Evolutionary conservation across 1,140 invertebrate genomes (phyloP), one percentile per base, ranked within the genome.

Genomic region (Penaeus indicus): DNA sequence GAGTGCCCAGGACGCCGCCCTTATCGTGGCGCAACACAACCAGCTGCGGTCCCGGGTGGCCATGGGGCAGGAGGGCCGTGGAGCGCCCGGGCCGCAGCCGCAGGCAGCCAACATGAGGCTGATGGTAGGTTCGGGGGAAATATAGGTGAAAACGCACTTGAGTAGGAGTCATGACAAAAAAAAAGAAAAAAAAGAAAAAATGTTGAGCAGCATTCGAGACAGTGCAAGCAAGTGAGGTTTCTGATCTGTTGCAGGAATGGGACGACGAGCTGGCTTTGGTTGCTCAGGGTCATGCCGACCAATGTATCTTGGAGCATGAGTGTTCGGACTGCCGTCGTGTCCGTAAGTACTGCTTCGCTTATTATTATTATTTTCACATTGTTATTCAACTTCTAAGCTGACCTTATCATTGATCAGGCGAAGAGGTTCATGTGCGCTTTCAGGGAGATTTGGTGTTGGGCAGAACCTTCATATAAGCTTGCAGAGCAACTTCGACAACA

Each of bases 201-300:
- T 81, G 42, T 1, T 13, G 10, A 54, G 54, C 54, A 13, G 10
- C 54, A 16, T 54, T 54, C 11, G 1, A 54, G 1, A 54, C 10
- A 54, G 11, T 13, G 7, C 38, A 42, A 0, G 3, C 38, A 42
- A 42, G 54, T 72, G 25, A 47, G 42, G n/a, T 0, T 18, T 81
- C 42, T 77, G 61, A 85, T 27, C 72, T 89, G 61, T 75, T 19
- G 27, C 90, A 91, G 91, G 90, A 69, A 60, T 98, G 97, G 97
- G 97, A 98, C 92, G 96, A 97, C 67, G 96, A 97, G 92, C 93
- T 98, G 86, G 97, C 97, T 21, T 92, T 93, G 5, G 94, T 95
- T 69, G 97, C 97, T 10, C 97, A 98, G 92, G 94, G 95, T 91
- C 97, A 97, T 96, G 96, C 97, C 0, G 95, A 96, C 89, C 95